phyloP scores from a whole-genome alignment of 2,113 vertebrate species.

The Nannospalax galili region DNA sequence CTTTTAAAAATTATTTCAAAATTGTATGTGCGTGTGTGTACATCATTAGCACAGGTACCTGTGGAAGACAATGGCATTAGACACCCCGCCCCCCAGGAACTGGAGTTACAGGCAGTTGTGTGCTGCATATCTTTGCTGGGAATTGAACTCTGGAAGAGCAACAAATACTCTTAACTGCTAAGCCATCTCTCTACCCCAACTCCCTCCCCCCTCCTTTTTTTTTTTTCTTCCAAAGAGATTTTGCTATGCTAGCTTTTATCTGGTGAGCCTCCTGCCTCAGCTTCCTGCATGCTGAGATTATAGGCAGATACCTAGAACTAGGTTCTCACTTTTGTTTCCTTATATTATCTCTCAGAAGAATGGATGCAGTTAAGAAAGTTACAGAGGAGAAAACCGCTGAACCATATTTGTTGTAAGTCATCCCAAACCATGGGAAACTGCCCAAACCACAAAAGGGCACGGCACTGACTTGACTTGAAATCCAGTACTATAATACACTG shows the following conservation, averaged over 20 bases:
- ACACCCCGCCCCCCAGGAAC: no score
- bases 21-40: no score
- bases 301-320: neutral
- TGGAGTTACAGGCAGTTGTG: no score
- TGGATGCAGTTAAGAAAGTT: slow-evolving; percentile 4
- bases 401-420: neutral
- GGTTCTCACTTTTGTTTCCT: slow-evolving; percentile 51
- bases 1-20: neutral
- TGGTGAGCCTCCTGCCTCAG: no score
- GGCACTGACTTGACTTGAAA: slow-evolving; percentile 44
- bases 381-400: slow-evolving; percentile 9
- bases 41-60: no score
- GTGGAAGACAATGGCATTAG: no score
- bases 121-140: no score
- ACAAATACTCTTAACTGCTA: no score
- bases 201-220: neutral
- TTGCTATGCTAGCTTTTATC: neutral
- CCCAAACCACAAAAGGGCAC: neutral
- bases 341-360: neutral
- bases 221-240: neutral
- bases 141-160: no score
- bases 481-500: neutral
- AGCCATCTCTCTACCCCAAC: no score
- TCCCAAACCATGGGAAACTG: neutral
- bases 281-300: neutral